Evolutionary conservation across 2,113 vertebrate species (phyloP).

Genomic region (Pungitius pungitius): DNA sequence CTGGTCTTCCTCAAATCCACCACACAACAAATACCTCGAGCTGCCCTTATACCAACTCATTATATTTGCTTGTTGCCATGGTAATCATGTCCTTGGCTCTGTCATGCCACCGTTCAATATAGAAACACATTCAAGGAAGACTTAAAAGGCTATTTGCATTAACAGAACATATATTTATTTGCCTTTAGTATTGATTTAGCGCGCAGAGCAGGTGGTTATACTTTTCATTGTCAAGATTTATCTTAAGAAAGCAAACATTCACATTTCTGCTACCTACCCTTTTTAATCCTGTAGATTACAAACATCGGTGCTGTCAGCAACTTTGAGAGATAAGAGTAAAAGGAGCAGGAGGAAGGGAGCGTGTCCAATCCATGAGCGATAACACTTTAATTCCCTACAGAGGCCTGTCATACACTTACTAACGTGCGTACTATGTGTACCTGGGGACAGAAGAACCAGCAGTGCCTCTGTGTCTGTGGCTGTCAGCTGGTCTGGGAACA

Average conservation of each 20-base stretch:
- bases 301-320: background rate
- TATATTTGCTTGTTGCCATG: constrained; percentile 72
- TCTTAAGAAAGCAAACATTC: background rate
- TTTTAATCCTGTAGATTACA: background rate
- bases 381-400: constrained; percentile 22
- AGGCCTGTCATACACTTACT: background rate
- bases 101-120: constrained; percentile 46
- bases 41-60: constrained; percentile 31
- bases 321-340: constrained; percentile 3
- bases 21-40: constrained; percentile 39
- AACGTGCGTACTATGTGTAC: background rate
- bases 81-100: constrained; percentile 65
- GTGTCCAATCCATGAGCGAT: constrained; percentile 31
- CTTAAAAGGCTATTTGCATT: background rate
- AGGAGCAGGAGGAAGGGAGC: background rate
- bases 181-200: background rate
- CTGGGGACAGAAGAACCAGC: constrained; percentile 36
- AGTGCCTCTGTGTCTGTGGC: background rate
- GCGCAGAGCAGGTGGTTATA: background rate
- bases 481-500: constrained; percentile 28
- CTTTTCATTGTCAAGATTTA: constrained; percentile 1
- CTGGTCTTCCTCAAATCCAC: constrained; percentile 45
- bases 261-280: background rate
- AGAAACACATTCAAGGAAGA: background rate
- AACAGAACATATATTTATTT: background rate